Evolutionary conservation across 2,797 vertebrate species (phyloP).

Genomic region (Avahi laniger): DNA sequence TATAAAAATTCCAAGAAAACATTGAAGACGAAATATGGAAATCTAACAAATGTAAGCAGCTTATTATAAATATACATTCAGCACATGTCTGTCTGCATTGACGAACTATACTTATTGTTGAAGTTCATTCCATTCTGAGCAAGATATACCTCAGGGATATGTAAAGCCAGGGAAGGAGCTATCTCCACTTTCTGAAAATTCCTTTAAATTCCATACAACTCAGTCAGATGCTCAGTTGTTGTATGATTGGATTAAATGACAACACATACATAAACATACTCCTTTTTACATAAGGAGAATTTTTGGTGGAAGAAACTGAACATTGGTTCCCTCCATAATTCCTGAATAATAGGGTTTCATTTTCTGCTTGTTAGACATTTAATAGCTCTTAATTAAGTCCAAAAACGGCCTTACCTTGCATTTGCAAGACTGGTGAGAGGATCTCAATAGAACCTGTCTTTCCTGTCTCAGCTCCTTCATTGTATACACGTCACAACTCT

Average conservation of each 20-base stretch:
- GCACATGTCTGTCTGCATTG: background rate
- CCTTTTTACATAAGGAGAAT: background rate
- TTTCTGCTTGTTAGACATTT: slow-evolving; percentile 18
- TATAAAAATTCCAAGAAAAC: slow-evolving; percentile 48
- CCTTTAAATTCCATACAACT: slow-evolving; percentile 3
- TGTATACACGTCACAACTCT: background rate
- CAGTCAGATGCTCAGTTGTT: background rate
- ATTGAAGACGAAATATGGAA: slow-evolving; percentile 45
- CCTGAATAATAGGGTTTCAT: background rate
- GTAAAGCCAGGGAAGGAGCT: background rate
- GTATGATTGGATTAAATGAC: background rate
- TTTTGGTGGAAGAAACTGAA: slow-evolving; percentile 42
- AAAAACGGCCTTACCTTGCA: background rate
- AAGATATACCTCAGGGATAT: background rate
- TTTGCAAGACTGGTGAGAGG: background rate
- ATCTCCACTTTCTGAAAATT: slow-evolving; percentile 1
- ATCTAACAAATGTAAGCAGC: background rate
- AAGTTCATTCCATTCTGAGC: slow-evolving; percentile 26
- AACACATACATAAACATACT: background rate
- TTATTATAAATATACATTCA: slow-evolving; percentile 27
- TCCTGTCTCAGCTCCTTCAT: background rate
- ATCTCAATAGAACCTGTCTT: background rate
- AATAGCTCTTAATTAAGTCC: slow-evolving; percentile 14
- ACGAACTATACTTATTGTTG: background rate
- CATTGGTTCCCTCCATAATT: background rate